These are phyloP conservation scores for Salvelinus sp. DNA, from an alignment of 2,113 vertebrate genomes.

Conservation along the genomic window DNA sequence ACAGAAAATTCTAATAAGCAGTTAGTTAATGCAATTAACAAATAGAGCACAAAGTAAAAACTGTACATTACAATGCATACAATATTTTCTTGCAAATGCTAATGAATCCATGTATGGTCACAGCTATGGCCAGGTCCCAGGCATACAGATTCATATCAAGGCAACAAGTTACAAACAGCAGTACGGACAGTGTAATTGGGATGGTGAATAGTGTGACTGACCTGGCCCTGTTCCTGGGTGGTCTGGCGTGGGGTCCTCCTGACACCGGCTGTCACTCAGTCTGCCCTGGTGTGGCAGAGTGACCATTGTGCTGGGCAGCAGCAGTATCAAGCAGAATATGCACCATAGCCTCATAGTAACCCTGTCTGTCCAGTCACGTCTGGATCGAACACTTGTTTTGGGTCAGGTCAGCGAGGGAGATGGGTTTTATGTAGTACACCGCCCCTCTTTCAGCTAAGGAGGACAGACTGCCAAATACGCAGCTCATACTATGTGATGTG, in stretches of 20 bases:
- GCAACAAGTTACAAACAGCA: background rate
- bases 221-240: slow-evolving; percentile 44
- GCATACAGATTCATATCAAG: background rate
- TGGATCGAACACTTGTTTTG: slow-evolving; percentile 34
- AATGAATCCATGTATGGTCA: too few relatives aligned
- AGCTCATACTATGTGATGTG: slow-evolving; percentile 22
- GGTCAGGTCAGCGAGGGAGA: slow-evolving; percentile 28
- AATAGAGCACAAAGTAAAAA: background rate
- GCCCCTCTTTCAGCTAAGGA: slow-evolving; percentile 37
- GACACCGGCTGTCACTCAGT: slow-evolving; percentile 10
- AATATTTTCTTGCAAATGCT: background rate
- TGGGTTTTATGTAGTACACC: slow-evolving; percentile 49
- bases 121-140: too few relatives aligned
- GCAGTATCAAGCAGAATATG: slow-evolving; percentile 31
- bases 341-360: slow-evolving; percentile 15
- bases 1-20: too few relatives aligned
- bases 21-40: background rate
- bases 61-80: background rate
- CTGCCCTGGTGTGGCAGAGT: slow-evolving; percentile 18
- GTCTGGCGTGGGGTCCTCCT: slow-evolving; percentile 1
- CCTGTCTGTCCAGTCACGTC: slow-evolving; percentile 15
- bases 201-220: slow-evolving; percentile 39
- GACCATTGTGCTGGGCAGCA: slow-evolving; percentile 37
- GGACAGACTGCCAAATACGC: slow-evolving; percentile 44
- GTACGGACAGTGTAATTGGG: background rate